phyloP scores from a whole-genome alignment of 2,797 vertebrate species.

The Neosilurus mollespiculum region DNA sequence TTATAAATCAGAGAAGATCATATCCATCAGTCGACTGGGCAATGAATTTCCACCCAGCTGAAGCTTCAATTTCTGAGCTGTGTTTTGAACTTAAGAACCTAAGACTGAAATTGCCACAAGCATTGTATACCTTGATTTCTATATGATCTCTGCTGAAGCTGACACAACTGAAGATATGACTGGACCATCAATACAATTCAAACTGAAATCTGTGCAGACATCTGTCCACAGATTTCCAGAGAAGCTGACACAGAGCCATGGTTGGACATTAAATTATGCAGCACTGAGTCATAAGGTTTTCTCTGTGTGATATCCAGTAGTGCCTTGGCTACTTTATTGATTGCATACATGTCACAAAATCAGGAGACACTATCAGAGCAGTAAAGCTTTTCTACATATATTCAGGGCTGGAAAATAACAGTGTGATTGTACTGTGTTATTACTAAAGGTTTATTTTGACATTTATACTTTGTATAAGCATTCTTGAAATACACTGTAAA shows the following conservation, averaged over 20 bases:
- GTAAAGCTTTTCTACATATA: neutral
- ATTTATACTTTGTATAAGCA: too few species aligned
- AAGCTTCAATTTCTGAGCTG: neutral
- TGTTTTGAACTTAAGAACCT: neutral
- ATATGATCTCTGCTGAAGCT: neutral
- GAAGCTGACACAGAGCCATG: neutral
- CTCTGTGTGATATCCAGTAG: neutral
- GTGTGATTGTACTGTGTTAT: too few species aligned
- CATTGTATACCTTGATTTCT: neutral
- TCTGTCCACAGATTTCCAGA: neutral
- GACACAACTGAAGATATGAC: neutral
- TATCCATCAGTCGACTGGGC: neutral
- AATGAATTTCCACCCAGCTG: neutral
- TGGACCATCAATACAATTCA: neutral
- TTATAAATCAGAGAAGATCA: neutral
- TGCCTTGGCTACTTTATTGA: neutral
- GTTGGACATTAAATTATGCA: neutral
- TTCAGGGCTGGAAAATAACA: neutral
- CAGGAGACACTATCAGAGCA: neutral
- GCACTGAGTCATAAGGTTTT: neutral
- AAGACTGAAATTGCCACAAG: neutral
- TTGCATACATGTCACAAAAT: neutral
- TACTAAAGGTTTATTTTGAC: too few species aligned
- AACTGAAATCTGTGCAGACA: neutral
- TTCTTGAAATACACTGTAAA: too few species aligned